phyloP scores from a whole-genome alignment of 2,888 invertebrate genomes.

The Iphiclides podalirius region DNA sequence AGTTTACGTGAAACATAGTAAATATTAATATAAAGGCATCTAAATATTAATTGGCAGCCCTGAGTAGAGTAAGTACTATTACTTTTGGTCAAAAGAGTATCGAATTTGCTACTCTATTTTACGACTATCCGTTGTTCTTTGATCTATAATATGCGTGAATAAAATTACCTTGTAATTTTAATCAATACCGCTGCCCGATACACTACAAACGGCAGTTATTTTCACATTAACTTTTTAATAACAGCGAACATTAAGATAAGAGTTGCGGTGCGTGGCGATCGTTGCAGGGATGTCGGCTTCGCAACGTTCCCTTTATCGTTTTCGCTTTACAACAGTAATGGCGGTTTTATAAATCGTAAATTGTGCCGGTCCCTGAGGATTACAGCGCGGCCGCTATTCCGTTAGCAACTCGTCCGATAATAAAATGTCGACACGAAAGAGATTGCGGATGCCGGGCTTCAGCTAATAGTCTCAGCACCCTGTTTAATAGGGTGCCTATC shows the following conservation, averaged over 20 bases:
- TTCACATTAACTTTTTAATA: slow-evolving; percentile 41
- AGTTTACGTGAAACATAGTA: no score
- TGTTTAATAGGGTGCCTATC: slow-evolving; percentile 53
- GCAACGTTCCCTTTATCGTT: slow-evolving; percentile 53
- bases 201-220: neutral
- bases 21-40: no score
- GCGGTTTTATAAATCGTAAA: slow-evolving; percentile 67
- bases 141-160: no score
- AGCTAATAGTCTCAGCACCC: slow-evolving; percentile 52
- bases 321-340: slow-evolving; percentile 58
- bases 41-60: no score
- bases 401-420: slow-evolving; percentile 70
- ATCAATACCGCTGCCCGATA: no score
- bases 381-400: slow-evolving; percentile 64
- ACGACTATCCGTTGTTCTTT: no score
- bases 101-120: no score
- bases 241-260: slow-evolving; percentile 54
- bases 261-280: slow-evolving; percentile 42
- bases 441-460: slow-evolving; percentile 51
- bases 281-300: slow-evolving; percentile 40
- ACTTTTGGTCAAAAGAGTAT: no score
- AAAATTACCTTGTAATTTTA: no score
- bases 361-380: slow-evolving; percentile 65
- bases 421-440: slow-evolving; percentile 76
- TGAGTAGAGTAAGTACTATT: no score